Evolutionary conservation across 2,113 vertebrate genomes (phyloP).

Genomic region (Physeter macrocephalus): DNA sequence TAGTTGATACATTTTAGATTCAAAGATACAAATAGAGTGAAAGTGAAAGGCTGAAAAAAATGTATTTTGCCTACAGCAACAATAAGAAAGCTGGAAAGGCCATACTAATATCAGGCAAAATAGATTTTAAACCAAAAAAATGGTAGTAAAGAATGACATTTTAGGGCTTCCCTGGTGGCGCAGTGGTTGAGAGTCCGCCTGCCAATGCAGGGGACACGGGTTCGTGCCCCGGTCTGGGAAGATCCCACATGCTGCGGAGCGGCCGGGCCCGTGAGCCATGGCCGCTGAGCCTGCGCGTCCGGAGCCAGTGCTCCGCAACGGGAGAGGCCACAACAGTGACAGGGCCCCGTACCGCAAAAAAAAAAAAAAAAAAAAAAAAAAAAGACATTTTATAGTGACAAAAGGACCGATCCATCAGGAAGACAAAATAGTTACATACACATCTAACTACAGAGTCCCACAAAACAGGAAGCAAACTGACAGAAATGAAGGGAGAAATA

Average conservation of each 20-base stretch:
- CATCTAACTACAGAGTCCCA: neutral
- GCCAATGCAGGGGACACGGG: too few relatives aligned
- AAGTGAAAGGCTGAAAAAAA: neutral
- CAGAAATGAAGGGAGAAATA: neutral
- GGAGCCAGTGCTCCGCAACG: too few relatives aligned
- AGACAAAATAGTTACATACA: neutral
- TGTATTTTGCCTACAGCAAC: neutral
- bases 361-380: too few relatives aligned
- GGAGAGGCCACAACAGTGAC: too few relatives aligned
- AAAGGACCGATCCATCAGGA: neutral
- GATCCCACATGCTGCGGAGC: too few relatives aligned
- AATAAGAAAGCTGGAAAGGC: neutral
- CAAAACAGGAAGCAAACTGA: neutral
- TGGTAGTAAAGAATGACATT: neutral
- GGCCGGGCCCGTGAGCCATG: too few relatives aligned
- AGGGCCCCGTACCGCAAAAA: too few relatives aligned
- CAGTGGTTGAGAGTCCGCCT: too few relatives aligned
- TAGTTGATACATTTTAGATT: neutral
- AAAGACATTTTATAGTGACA: neutral
- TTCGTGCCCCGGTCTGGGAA: too few relatives aligned
- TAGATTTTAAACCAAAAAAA: neutral
- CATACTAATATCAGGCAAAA: neutral
- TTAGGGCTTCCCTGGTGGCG: too few relatives aligned
- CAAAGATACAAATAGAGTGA: neutral
- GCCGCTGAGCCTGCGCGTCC: too few relatives aligned